phyloP scores from a whole-genome alignment of 2,797 vertebrate genomes.

The Perodicticus potto region DNA sequence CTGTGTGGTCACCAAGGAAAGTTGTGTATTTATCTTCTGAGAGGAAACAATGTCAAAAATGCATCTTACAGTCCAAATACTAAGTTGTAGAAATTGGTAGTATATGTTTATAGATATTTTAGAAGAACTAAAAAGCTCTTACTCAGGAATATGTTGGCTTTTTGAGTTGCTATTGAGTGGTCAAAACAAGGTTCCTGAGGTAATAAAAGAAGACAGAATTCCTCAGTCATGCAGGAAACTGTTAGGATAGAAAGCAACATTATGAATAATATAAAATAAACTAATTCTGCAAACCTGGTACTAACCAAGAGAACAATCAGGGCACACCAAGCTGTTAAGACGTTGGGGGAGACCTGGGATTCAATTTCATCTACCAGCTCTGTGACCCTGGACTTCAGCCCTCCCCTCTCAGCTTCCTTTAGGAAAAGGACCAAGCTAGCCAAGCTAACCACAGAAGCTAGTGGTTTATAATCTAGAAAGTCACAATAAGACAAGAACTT shows the following conservation, averaged over 20 bases:
- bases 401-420: not conserved
- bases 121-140: not conserved
- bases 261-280: not conserved
- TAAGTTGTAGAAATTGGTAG: not conserved
- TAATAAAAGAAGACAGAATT: not conserved
- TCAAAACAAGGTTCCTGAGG: no score
- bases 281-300: not conserved
- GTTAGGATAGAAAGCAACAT: slow-evolving; percentile 3
- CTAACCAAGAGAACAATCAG: not conserved
- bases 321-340: not conserved
- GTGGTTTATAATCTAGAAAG: not conserved
- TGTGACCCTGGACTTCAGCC: not conserved
- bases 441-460: not conserved
- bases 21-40: not conserved
- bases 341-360: not conserved
- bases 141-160: not conserved
- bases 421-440: not conserved
- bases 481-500: not conserved
- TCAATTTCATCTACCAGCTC: not conserved
- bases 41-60: not conserved
- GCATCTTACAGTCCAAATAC: slow-evolving; percentile 2
- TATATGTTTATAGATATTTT: not conserved
- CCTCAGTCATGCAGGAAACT: not conserved
- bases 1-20: not conserved
- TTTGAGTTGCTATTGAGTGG: not conserved